Base-by-base conservation (phyloP, 2,113 vertebrate genomes). In the Tringa solitaria region DNA sequence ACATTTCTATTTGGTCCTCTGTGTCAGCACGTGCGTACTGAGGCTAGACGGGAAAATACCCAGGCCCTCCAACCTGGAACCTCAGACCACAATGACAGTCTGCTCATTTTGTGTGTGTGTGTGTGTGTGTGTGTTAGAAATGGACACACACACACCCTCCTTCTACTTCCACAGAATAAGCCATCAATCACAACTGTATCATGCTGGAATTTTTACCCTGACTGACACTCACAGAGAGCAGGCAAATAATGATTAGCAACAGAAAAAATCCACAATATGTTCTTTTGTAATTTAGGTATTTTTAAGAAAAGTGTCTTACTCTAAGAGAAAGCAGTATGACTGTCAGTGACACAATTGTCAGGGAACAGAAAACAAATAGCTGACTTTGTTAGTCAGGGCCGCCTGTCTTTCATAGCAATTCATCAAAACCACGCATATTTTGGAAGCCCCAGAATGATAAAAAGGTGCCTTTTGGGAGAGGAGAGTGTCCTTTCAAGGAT, bases 381-480 rank as follows among this genome's bases (percentile, higher is more conserved):
- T 17, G 35, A 51, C 39, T 75, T 87, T 88, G 45, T 84, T 64
- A 64, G 33, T 73, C 33, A 50, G 90, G 67, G 24, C 63, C 87
- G 57, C 23, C 56, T 74, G 54, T 83, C 53, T 86, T 85, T 86
- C 72, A 60, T 10, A 90, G 82, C 23, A 76, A 32, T 82, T 76
- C 3, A 41, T 79, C 57, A 85, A 93, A 92, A 73, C 4, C 57
- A 60, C 17, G 35, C 7, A 17, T 72, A 59, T 70, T 79, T 75
- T 92, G 56, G 80, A 91, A 89, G 51, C 10, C 32, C 20, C 28
- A 43, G 73, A 56, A 75, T 46, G 46, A 85, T 50, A 84, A 84
- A 90, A 90, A 63, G 26, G 59, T 90, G 43, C 77, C n/a, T 86
- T 84, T 95, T 81, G 68, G 54, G 90, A 93, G 57, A 95, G 57